Conservation (phyloP, 2,113 vertebrate species). For the Rhizomys pruinosus region DNA sequence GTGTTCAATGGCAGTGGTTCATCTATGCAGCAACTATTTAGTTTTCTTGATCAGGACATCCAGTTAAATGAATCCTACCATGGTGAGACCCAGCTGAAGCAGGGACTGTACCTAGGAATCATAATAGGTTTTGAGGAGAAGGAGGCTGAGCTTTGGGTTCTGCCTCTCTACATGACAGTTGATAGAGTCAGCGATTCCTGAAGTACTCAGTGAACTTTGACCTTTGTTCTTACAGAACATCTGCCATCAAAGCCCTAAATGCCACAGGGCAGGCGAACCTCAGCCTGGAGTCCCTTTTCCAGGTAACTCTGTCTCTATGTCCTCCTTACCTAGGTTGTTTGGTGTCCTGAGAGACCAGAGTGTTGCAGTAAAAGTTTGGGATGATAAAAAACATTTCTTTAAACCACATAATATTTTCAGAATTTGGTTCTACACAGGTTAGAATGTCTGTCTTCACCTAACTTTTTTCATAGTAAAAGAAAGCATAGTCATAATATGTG, state of each 20-base stretch:
- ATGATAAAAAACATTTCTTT: not conserved
- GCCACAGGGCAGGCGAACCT: slow-evolving; percentile 91
- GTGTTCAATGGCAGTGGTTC: not conserved
- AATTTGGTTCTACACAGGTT: not conserved
- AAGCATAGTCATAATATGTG: not conserved
- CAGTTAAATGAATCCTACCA: not conserved
- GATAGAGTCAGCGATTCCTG: not conserved
- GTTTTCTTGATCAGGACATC: not conserved
- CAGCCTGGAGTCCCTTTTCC: slow-evolving; percentile 88
- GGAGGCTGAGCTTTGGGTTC: not conserved
- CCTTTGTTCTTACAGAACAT: slow-evolving; percentile 85
- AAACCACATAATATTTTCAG: slow-evolving; percentile 16
- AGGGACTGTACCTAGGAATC: not conserved
- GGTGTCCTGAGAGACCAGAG: slow-evolving; percentile 25
- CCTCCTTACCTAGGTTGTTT: not conserved
- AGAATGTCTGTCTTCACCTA: not conserved
- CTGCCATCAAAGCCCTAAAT: slow-evolving; percentile 92
- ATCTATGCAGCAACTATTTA: not conserved
- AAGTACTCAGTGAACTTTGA: not conserved
- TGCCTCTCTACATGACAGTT: not conserved
- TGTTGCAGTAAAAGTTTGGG: not conserved
- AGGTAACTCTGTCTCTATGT: slow-evolving; percentile 83
- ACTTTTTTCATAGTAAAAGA: not conserved
- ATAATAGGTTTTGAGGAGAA: not conserved
- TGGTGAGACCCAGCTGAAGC: too few relatives aligned